Conservation (phyloP, 92 coral and sea anemone genomes). For the Paramuricea clavata region DNA sequence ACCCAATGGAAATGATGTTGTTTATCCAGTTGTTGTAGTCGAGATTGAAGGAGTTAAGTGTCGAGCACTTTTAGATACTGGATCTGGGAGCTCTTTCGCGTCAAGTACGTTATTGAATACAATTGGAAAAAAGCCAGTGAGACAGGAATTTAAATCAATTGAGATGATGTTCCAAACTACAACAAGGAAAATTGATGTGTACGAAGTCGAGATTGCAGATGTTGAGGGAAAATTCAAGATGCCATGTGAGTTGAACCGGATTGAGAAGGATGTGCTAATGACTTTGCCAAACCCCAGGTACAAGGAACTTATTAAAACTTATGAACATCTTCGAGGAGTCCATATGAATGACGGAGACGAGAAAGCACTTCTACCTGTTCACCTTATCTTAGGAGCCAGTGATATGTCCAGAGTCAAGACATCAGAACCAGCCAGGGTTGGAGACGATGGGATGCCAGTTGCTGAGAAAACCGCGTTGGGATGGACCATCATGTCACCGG, state of each 20-base stretch:
- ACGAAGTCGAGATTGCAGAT: background rate
- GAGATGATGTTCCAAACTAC: constrained; percentile 19
- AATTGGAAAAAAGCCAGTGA: background rate
- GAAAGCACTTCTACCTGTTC: constrained; percentile 45
- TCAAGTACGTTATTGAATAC: background rate
- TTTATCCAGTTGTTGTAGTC: constrained; percentile 38
- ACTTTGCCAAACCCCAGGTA: background rate
- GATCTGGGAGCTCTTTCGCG: constrained; percentile 32
- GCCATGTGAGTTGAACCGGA: constrained; percentile 9
- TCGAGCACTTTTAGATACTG: constrained; percentile 14
- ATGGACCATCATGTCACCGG: constrained; percentile 72
- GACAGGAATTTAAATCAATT: background rate
- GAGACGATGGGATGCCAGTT: constrained; percentile 21
- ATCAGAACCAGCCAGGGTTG: background rate
- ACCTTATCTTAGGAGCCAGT: constrained; percentile 27
- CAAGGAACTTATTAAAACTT: background rate
- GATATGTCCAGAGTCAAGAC: background rate
- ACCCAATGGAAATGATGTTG: background rate
- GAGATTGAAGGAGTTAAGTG: constrained; percentile 1
- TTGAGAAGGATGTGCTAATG: constrained; percentile 22
- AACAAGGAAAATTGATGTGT: background rate
- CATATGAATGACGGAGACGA: constrained; percentile 41
- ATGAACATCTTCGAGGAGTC: background rate
- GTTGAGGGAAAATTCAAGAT: constrained; percentile 17
- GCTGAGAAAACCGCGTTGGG: constrained; percentile 54